phyloP scores from a whole-genome alignment of 2,888 invertebrate genomes.

The Brachynemurus nebulosus region DNA sequence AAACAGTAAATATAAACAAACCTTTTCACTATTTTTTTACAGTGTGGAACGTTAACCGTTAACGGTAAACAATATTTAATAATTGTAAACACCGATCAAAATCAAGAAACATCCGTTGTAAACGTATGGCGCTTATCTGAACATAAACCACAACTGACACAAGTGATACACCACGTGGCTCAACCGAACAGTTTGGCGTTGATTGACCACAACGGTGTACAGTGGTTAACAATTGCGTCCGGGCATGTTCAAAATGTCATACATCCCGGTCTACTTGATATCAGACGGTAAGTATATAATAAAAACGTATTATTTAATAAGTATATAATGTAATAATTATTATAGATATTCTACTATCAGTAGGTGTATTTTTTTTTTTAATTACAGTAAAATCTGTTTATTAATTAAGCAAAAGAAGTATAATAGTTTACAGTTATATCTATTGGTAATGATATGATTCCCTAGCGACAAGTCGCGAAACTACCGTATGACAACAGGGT shows the following conservation, averaged over 20 bases:
- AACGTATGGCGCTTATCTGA: constrained; percentile 22
- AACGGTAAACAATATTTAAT: constrained; percentile 18
- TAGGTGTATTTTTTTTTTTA: no score
- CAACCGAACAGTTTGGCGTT: constrained; percentile 24
- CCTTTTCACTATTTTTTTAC: no score
- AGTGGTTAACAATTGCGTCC: constrained; percentile 26
- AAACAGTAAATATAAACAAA: no score
- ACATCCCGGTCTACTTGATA: constrained; percentile 25
- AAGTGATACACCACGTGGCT: constrained; percentile 22
- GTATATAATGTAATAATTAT: no score
- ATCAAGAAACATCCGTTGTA: constrained; percentile 18
- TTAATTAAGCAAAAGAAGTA: no score
- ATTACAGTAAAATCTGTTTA: no score
- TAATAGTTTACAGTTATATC: no score
- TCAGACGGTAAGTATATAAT: constrained; percentile 23
- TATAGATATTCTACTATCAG: no score
- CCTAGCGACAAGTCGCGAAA: no score
- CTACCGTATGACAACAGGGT: no score
- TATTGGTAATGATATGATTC: no score
- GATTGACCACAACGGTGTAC: constrained; percentile 19
- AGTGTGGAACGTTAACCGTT: constrained; percentile 20
- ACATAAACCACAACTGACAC: constrained; percentile 21
- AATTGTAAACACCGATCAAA: constrained; percentile 15
- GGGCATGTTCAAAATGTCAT: constrained; percentile 24
- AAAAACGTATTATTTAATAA: no score